phyloP scores from a whole-genome alignment of 2,113 vertebrate species.

The Sorex fumeus region DNA sequence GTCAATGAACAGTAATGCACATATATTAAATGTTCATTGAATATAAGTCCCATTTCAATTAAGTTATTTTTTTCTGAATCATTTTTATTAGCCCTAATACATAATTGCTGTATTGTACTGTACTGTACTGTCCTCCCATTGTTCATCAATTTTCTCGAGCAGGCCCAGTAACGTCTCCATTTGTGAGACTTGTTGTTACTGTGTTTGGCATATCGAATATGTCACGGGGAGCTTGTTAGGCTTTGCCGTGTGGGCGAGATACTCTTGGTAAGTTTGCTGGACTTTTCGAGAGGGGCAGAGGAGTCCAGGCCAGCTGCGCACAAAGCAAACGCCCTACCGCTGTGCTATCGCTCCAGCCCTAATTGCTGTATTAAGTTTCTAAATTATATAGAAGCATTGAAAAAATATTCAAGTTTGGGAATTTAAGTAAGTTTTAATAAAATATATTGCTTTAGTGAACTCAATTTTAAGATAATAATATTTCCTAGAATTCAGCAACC shows the following conservation, averaged over 20 bases:
- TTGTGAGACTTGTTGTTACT: no score
- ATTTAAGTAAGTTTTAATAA: background rate
- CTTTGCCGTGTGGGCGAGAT: no score
- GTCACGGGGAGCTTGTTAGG: no score
- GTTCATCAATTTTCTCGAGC: no score
- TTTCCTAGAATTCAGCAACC: conserved; percentile 54
- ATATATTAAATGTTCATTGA: conserved; percentile 29
- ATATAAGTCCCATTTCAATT: background rate
- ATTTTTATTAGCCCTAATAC: background rate
- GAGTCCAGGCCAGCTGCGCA: no score
- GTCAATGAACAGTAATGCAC: background rate
- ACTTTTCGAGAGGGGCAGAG: no score
- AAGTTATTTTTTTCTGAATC: conserved; percentile 37
- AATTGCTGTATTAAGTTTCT: background rate
- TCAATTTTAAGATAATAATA: conserved; percentile 22
- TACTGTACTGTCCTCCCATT: no score
- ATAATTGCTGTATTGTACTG: background rate
- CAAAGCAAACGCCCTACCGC: no score
- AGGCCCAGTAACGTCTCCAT: no score
- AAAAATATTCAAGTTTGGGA: background rate
- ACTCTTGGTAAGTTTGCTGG: no score
- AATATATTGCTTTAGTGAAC: background rate
- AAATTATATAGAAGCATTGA: background rate
- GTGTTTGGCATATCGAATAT: no score
- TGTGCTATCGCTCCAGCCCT: no score